These are phyloP conservation scores for Lordiphosa fenestrarum DNA, from an alignment of 2,888 invertebrate species.

Conservation along the genomic window DNA sequence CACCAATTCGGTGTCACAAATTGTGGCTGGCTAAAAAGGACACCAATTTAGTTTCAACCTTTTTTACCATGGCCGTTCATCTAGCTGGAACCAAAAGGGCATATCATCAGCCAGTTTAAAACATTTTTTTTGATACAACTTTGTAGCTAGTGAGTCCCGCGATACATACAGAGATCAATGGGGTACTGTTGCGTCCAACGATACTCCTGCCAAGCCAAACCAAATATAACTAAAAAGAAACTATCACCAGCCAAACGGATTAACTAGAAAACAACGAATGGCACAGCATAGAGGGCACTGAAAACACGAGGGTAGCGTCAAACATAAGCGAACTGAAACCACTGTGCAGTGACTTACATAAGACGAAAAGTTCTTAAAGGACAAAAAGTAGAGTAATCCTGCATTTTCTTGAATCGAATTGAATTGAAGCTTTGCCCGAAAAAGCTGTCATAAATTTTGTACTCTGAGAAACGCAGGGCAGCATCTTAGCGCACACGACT, in stretches of 20 bases:
- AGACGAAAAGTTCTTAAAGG: no score
- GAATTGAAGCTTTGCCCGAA: no score
- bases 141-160: conserved; percentile 62
- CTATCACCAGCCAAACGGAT: conserved; percentile 2
- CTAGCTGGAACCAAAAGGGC: neutral
- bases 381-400: no score
- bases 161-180: conserved; percentile 28
- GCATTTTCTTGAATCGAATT: no score
- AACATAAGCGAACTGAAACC: neutral
- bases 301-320: conserved; percentile 5
- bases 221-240: conserved; percentile 3
- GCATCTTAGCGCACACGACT: no score
- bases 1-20: conserved; percentile 81
- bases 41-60: no score
- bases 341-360: no score
- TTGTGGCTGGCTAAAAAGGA: conserved; percentile 76
- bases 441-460: no score
- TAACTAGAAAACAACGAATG: conserved; percentile 54
- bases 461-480: no score
- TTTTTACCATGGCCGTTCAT: neutral
- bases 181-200: conserved; percentile 55
- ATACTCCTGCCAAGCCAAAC: conserved; percentile 8
- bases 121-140: conserved; percentile 60
- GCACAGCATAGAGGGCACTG: conserved; percentile 17
- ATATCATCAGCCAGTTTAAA: conserved; percentile 14